Evolutionary conservation across 2,888 invertebrate genomes (phyloP).

Genomic region (Agrotis ipsilon): DNA sequence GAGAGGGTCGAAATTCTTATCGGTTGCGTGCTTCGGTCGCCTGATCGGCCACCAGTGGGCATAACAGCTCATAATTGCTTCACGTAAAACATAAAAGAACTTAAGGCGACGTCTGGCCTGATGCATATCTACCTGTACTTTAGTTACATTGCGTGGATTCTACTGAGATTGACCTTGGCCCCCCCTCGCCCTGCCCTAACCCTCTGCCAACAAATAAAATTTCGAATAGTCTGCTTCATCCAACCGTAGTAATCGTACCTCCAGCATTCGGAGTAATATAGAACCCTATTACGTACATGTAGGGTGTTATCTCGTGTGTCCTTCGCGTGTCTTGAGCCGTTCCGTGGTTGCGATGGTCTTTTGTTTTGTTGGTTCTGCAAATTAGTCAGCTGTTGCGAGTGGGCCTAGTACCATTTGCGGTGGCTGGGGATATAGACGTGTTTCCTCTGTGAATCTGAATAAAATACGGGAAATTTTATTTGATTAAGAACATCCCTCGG

Average conservation of each 20-base stretch:
- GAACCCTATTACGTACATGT: slow-evolving; percentile 72
- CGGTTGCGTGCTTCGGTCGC: slow-evolving; percentile 78
- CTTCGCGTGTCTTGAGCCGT: slow-evolving; percentile 69
- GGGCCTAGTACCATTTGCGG: slow-evolving; percentile 81
- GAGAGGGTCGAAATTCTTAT: slow-evolving; percentile 84
- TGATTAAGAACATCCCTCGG: not conserved
- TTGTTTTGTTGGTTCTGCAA: slow-evolving; percentile 87
- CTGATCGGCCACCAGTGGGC: slow-evolving; percentile 74
- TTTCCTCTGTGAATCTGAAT: slow-evolving; percentile 46
- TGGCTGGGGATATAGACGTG: slow-evolving; percentile 80
- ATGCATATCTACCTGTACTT: slow-evolving; percentile 82
- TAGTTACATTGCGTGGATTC: slow-evolving; percentile 85
- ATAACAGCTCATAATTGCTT: slow-evolving; percentile 82
- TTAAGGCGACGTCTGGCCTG: slow-evolving; percentile 75
- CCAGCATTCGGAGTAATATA: slow-evolving; percentile 65
- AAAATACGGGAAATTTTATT: slow-evolving; percentile 15
- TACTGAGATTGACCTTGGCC: slow-evolving; percentile 87
- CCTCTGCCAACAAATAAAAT: slow-evolving; percentile 80
- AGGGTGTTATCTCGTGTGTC: slow-evolving; percentile 75
- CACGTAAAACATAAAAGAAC: slow-evolving; percentile 78
- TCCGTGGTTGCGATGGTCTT: slow-evolving; percentile 65
- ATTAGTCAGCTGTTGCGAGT: slow-evolving; percentile 88
- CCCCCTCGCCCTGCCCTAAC: slow-evolving; percentile 73
- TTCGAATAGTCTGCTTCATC: slow-evolving; percentile 86
- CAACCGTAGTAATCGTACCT: slow-evolving; percentile 84